Base-by-base conservation (phyloP, 53 echinoderm and acorn worm genomes). In the Glandiceps talaboti region DNA sequence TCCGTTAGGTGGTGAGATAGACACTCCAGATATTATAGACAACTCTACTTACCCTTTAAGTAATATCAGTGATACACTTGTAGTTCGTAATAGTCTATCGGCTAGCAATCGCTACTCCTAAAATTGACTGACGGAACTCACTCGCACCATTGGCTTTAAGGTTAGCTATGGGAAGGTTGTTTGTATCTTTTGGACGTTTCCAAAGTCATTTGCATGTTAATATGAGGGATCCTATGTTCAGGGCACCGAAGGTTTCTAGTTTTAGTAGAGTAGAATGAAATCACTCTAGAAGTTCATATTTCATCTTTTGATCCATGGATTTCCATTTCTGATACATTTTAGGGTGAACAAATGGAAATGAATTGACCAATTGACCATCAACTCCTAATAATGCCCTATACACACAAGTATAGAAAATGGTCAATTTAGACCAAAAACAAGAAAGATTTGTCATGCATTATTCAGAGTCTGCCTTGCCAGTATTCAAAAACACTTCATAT, bases 11-110 rank as follows among this genome's bases (percentile, higher is more conserved):
- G 87, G 91, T 14, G 97, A 88, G 33, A 92, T 92, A 29, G 97
- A 96, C 85, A 99, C 91, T 28, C 94, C 93, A 26, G 99, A 94
- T 33, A 76, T 99, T 28, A 91, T 93, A 80, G 99, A 99, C 74
- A 45, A 45, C 64, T 45, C 64, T 45, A 45, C 64, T 45, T 45
- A 45, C 64, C 64, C 64, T 45, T 12, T 45, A 20, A 45, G 64
- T 20, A 45, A 45, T 45, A 20, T 45, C 64, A 45, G 64, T 20
- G 64, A 45, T 20, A 45, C 64, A 20, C 64, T 45, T 45, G 64
- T 45, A 45, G 64, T 45, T 45, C 64, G 64, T 20, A 45, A 45
- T 45, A 45, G 64, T 45, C 64, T 45, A 20, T 45, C 64, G 6
- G 64, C 64, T 6, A 45, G 64, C 64, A 45, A 45, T 45, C 64